These are phyloP conservation scores for Bombus waltoni DNA, from an alignment of 1,140 invertebrate genomes.

Conservation along the genomic window DNA sequence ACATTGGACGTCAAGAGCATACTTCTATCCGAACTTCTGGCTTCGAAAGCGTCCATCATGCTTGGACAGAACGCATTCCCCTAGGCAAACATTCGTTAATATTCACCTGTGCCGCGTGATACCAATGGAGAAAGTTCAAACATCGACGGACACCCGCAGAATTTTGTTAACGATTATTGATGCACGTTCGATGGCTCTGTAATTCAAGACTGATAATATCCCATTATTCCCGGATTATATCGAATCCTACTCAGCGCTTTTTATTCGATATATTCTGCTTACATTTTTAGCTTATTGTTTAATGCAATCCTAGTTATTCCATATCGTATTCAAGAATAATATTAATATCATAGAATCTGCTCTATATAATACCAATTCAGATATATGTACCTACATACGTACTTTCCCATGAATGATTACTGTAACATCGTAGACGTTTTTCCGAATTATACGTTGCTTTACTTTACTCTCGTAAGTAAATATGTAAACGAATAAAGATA, in stretches of 20 bases:
- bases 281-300: neutral
- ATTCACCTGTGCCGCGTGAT: conserved; percentile 54
- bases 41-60: conserved; percentile 63
- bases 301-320: no score
- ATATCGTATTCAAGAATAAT: no score
- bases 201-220: conserved; percentile 21
- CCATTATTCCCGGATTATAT: conserved; percentile 13
- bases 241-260: neutral
- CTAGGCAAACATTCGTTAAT: conserved; percentile 67
- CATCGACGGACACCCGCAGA: conserved; percentile 2
- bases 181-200: conserved; percentile 18
- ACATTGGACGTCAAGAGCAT: conserved; percentile 58
- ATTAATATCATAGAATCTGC: no score
- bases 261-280: neutral
- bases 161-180: conserved; percentile 50
- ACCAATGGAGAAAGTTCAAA: conserved; percentile 52
- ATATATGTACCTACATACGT: no score
- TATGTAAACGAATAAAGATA: no score
- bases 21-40: conserved; percentile 61
- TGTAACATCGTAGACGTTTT: no score
- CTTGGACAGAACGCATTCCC: conserved; percentile 58
- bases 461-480: no score
- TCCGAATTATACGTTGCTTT: no score
- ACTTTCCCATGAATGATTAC: no score
- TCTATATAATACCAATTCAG: no score